Evolutionary conservation across 2,888 invertebrate genomes (phyloP).

Genomic region (Stratiomys singularior): DNA sequence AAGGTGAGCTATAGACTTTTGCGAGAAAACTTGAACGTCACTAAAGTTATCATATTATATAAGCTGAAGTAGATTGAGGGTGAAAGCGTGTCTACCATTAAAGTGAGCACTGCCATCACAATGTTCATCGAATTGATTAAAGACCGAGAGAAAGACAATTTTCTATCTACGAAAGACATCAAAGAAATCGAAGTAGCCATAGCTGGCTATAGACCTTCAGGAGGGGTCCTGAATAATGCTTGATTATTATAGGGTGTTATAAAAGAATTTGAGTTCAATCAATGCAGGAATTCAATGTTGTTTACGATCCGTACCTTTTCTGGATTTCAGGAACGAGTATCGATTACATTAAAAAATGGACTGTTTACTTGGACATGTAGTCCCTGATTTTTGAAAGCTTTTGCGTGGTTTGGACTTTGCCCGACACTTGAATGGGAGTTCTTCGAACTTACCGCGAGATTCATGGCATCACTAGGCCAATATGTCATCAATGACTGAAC

Average conservation of each 20-base stretch:
- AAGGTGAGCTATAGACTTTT: neutral
- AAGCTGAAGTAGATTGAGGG: neutral
- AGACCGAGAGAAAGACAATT: neutral
- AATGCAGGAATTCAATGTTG: neutral
- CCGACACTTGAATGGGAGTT: neutral
- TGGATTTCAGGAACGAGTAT: neutral
- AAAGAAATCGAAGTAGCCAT: neutral
- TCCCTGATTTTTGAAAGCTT: constrained; percentile 6
- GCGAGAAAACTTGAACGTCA: neutral
- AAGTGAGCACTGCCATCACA: neutral
- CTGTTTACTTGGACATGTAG: neutral
- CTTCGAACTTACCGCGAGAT: neutral
- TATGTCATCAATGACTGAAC: too few relatives aligned
- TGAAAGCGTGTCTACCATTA: neutral
- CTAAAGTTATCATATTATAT: neutral
- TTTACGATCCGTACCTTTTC: neutral
- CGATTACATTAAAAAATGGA: neutral
- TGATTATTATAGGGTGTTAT: neutral
- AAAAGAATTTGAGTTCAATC: neutral
- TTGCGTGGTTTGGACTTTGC: neutral
- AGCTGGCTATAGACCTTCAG: neutral
- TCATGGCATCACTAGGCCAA: neutral
- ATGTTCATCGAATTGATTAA: neutral
- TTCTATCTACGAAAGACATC: neutral
- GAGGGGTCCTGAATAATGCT: neutral